These are phyloP conservation scores for Hofmannophila pseudospretella DNA, from an alignment of 2,888 invertebrate genomes.

Conservation along the genomic window DNA sequence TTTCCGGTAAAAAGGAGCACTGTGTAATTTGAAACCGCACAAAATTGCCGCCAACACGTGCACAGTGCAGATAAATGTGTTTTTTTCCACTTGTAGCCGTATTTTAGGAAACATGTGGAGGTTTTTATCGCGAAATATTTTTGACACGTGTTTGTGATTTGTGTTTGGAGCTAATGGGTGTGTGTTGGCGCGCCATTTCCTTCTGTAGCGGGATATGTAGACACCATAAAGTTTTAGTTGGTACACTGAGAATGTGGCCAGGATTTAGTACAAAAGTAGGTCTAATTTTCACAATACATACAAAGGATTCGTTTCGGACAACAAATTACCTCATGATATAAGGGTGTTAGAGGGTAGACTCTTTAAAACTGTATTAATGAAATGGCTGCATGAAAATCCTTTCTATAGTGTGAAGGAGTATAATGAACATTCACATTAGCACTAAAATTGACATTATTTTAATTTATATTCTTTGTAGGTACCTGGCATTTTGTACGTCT, in stretches of 20 bases:
- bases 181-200: slow-evolving; percentile 58
- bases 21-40: slow-evolving; percentile 68
- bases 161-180: slow-evolving; percentile 53
- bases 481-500: too few species aligned
- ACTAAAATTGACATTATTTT: too few species aligned
- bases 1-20: slow-evolving; percentile 67
- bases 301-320: too few species aligned
- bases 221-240: neutral
- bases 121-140: slow-evolving; percentile 37
- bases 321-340: too few species aligned
- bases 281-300: too few species aligned
- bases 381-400: too few species aligned
- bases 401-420: too few species aligned
- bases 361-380: too few species aligned
- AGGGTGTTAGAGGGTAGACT: too few species aligned
- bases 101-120: slow-evolving; percentile 33
- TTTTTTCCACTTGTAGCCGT: slow-evolving; percentile 47
- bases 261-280: neutral
- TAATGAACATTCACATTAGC: too few species aligned
- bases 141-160: slow-evolving; percentile 69
- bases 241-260: neutral
- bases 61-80: slow-evolving; percentile 41
- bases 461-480: too few species aligned
- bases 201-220: slow-evolving; percentile 28
- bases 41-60: slow-evolving; percentile 60